phyloP scores from a whole-genome alignment of 2,113 vertebrate genomes.

The Manacus vitellinus region DNA sequence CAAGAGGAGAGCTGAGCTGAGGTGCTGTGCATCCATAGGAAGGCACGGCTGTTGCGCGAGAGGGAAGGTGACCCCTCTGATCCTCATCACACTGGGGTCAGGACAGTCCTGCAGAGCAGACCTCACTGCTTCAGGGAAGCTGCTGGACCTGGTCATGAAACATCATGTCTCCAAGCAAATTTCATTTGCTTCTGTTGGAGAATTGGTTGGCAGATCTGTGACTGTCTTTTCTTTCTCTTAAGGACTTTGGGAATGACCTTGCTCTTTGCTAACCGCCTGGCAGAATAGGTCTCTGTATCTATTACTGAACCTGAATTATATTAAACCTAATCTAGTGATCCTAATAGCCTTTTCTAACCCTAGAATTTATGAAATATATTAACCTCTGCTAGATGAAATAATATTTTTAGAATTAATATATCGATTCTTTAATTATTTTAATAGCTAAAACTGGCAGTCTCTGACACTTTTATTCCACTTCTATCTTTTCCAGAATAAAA shows the following conservation, averaged over 20 bases:
- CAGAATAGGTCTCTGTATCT: not conserved
- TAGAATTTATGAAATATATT: not conserved
- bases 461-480: not conserved
- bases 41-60: accelerated
- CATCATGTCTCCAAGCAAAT: not conserved
- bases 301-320: not conserved
- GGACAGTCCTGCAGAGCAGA: not conserved
- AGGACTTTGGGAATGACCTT: not conserved
- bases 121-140: not conserved
- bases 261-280: not conserved
- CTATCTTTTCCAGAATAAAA: not conserved
- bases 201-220: not conserved
- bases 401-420: not conserved
- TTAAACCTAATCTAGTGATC: conserved; percentile 3
- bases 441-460: not conserved
- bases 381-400: conserved; percentile 2
- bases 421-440: conserved; percentile 40
- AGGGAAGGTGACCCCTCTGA: not conserved
- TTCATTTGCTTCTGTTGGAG: accelerated
- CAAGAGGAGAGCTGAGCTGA: not conserved
- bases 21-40: accelerated
- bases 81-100: accelerated
- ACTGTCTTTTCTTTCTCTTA: not conserved
- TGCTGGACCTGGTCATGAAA: not conserved
- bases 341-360: not conserved